Evolutionary conservation across 2,113 vertebrate genomes (phyloP).

Genomic region (Sphyrna mokarran): DNA sequence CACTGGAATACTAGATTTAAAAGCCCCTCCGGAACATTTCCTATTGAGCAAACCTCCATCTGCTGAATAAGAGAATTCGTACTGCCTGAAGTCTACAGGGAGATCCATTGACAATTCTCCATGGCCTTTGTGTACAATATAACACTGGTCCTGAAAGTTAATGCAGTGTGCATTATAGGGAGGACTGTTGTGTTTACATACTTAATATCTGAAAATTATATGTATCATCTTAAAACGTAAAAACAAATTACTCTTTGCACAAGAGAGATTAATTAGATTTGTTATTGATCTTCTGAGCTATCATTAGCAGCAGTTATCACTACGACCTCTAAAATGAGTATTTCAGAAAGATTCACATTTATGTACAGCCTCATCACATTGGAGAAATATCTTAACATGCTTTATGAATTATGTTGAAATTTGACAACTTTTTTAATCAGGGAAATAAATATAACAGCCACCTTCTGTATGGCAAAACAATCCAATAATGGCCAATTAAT

Average conservation of each 20-base stretch:
- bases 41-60: too few species aligned
- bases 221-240: background rate
- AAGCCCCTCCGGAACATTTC: too few species aligned
- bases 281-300: background rate
- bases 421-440: background rate
- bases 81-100: too few species aligned
- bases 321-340: background rate
- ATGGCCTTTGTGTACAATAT: too few species aligned
- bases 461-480: background rate
- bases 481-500: constrained; percentile 12
- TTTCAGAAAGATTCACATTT: background rate
- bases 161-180: background rate
- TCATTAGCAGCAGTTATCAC: background rate
- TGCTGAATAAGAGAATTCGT: too few species aligned
- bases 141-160: background rate
- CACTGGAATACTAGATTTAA: too few species aligned
- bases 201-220: background rate
- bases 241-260: background rate
- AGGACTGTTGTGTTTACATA: background rate
- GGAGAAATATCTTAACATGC: background rate
- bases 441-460: background rate
- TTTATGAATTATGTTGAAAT: background rate
- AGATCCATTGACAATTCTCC: too few species aligned
- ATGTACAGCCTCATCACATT: background rate
- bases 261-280: background rate